Conservation (phyloP, 2,797 vertebrate genomes). For the Staurois parvus region DNA sequence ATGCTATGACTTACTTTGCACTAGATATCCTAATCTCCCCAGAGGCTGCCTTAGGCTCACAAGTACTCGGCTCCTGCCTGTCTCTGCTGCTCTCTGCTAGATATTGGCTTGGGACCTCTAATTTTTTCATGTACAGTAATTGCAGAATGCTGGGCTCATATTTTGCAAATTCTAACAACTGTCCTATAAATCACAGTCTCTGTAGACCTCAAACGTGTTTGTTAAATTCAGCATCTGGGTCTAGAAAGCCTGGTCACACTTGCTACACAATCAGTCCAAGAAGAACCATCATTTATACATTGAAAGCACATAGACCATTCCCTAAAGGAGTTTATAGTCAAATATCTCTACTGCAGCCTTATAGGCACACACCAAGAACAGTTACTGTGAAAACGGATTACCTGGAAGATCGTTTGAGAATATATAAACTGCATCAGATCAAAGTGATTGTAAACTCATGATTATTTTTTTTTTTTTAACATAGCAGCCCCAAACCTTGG, state of each 20-base stretch:
- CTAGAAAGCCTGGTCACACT: not conserved
- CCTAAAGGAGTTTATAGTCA: not conserved
- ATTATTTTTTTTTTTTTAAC: too few relatives aligned
- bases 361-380: not conserved
- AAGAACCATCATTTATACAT: not conserved
- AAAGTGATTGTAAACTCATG: too few relatives aligned
- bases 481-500: too few relatives aligned
- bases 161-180: conserved; percentile 1
- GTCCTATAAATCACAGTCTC: conserved; percentile 3
- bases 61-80: not conserved
- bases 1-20: not conserved
- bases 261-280: not conserved
- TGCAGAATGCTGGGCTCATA: conserved; percentile 1
- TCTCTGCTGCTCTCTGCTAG: not conserved
- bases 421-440: too few relatives aligned
- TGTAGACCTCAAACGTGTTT: not conserved
- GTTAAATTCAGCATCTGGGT: not conserved
- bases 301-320: not conserved
- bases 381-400: not conserved
- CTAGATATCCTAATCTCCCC: not conserved
- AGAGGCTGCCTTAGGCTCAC: not conserved
- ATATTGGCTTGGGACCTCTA: not conserved
- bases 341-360: not conserved
- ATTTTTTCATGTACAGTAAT: conserved; percentile 16
- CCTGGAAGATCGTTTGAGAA: too few relatives aligned